phyloP scores from a whole-genome alignment of 2,797 vertebrate genomes.

The Scleropages formosus region DNA sequence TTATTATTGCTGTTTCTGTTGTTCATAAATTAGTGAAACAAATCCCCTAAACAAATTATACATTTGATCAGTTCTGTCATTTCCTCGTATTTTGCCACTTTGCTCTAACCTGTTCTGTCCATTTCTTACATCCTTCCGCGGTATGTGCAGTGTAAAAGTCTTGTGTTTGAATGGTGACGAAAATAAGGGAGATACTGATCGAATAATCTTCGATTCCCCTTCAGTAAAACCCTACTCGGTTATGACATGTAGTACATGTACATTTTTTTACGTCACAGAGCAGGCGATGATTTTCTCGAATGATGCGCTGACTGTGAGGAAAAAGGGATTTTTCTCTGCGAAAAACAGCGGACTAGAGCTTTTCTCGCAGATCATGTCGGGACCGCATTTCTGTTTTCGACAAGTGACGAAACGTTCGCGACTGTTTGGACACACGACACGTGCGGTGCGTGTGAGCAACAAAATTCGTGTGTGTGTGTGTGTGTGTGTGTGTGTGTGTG shows the following conservation, averaged over 20 bases:
- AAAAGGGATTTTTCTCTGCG: slow-evolving; percentile 46
- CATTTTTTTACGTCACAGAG: neutral
- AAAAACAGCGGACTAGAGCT: no score
- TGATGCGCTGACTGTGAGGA: slow-evolving; percentile 31
- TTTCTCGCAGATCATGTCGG: no score
- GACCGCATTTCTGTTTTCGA: slow-evolving; percentile 68
- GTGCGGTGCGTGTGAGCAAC: no score
- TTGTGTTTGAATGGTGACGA: neutral
- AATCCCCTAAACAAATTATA: neutral
- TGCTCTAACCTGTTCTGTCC: neutral
- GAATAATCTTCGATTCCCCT: no score
- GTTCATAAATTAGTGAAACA: neutral
- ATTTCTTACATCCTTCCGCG: neutral
- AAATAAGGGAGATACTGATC: neutral
- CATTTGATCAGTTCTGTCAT: neutral
- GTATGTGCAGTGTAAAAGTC: neutral
- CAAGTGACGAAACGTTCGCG: slow-evolving; percentile 45
- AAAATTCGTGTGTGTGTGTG: slow-evolving; percentile 41
- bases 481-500: slow-evolving; percentile 43
- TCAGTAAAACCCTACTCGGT: neutral
- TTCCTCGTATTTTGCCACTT: neutral
- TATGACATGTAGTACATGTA: neutral
- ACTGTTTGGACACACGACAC: slow-evolving; percentile 41
- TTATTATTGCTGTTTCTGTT: neutral
- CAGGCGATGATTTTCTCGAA: slow-evolving; percentile 21